Evolutionary conservation across 2,113 vertebrate genomes (phyloP).

Genomic region (Myrmecobius fasciatus): DNA sequence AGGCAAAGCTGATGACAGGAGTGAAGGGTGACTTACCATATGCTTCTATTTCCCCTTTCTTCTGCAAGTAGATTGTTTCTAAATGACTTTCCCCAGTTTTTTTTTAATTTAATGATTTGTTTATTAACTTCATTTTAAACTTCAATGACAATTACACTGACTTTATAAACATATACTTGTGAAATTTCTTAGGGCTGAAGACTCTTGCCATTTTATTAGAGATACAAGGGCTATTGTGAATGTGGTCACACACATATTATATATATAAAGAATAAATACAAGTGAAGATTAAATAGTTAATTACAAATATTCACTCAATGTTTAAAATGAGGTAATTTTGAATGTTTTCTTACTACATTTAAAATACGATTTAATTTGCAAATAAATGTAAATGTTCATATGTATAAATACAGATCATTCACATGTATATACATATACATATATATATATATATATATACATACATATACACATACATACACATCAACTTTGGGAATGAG

Average conservation of each 20-base stretch:
- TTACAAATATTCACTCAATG: not conserved
- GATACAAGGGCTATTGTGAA: no score
- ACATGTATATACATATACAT: not conserved
- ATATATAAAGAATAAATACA: no score
- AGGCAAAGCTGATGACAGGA: conserved; percentile 28
- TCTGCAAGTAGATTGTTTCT: not conserved
- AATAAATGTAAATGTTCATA: not conserved
- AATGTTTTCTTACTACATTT: not conserved
- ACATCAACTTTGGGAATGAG: not conserved
- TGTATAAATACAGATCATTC: no score
- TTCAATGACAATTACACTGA: not conserved
- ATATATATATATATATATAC: no score
- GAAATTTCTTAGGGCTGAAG: not conserved
- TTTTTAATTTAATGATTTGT: no score
- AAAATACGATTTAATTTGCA: not conserved
- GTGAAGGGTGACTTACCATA: not conserved
- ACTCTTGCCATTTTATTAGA: not conserved
- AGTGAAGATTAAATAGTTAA: no score
- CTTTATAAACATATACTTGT: not conserved
- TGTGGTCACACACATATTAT: no score
- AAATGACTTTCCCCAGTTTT: not conserved
- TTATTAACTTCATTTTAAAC: not conserved
- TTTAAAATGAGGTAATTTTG: not conserved
- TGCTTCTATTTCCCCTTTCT: not conserved
- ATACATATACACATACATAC: not conserved